These are phyloP conservation scores for Machimus atricapillus DNA, from an alignment of 2,888 invertebrate species.

Conservation along the genomic window DNA sequence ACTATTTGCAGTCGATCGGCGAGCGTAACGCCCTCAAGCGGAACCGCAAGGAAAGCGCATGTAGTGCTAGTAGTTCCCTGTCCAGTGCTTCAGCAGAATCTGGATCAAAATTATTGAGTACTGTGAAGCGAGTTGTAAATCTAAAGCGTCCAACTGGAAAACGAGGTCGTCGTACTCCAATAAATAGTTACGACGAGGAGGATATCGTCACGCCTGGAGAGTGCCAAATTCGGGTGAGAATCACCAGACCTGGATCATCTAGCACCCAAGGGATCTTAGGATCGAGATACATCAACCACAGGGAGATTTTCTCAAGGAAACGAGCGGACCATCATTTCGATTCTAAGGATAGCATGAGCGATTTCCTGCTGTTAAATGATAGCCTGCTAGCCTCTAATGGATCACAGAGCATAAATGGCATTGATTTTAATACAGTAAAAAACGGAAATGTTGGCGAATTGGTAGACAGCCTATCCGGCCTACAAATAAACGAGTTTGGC, in stretches of 20 bases:
- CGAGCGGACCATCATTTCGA: background rate
- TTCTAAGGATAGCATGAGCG: conserved; percentile 30
- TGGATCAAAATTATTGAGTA: background rate
- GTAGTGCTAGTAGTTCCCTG: conserved; percentile 8
- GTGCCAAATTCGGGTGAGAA: conserved; percentile 55
- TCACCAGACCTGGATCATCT: conserved; percentile 48
- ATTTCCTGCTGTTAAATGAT: conserved; percentile 18
- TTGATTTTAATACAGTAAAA: background rate
- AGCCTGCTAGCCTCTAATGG: background rate
- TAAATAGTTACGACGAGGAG: background rate
- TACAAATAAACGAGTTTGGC: conserved; percentile 52
- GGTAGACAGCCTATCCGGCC: conserved; percentile 49
- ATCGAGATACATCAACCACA: background rate
- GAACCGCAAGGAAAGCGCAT: conserved; percentile 31
- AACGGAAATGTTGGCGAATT: conserved; percentile 52
- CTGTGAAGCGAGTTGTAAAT: conserved; percentile 27
- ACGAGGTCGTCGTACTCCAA: conserved; percentile 12
- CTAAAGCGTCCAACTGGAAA: conserved; percentile 40
- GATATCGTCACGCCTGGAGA: background rate
- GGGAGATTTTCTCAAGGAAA: background rate
- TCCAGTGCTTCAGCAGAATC: conserved; percentile 3
- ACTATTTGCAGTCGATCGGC: conserved; percentile 59
- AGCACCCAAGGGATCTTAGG: conserved; percentile 13
- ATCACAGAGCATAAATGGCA: background rate
- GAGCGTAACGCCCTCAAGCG: conserved; percentile 53